phyloP scores from a whole-genome alignment of 2,113 vertebrate genomes.

The Erpornis zantholeuca region DNA sequence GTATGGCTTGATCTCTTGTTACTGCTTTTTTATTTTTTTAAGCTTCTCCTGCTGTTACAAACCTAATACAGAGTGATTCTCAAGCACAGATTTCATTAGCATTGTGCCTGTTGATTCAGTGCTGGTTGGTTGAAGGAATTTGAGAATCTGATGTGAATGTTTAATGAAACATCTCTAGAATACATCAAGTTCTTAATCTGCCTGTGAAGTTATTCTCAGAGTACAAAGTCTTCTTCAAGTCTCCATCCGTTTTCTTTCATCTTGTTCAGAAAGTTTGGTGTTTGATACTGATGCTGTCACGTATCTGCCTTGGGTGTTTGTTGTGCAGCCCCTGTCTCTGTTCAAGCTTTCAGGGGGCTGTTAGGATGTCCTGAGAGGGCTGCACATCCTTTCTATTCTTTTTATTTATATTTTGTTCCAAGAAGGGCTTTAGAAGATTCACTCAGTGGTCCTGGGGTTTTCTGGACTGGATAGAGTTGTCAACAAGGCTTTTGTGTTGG shows the following conservation, averaged over 20 bases:
- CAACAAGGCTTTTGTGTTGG: background rate
- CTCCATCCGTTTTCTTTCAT: background rate
- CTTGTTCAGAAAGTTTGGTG: background rate
- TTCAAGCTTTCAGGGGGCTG: background rate
- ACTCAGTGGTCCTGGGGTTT: background rate
- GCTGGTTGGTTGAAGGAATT: background rate
- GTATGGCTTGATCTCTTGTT: background rate
- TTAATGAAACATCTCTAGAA: background rate
- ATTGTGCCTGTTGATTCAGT: background rate
- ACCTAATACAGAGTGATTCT: background rate
- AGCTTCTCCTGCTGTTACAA: background rate
- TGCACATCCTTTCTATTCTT: background rate
- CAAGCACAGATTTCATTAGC: background rate
- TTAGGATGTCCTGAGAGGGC: background rate
- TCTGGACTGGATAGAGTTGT: background rate
- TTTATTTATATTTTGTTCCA: background rate
- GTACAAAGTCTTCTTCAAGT: background rate
- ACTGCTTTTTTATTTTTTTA: background rate
- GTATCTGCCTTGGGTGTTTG: background rate
- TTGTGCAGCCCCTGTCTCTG: background rate
- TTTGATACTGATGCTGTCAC: rapidly evolving
- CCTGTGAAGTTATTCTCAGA: background rate
- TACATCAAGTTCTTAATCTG: background rate
- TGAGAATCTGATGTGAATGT: background rate
- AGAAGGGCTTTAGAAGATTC: background rate